Evolutionary conservation across 2,888 invertebrate species (phyloP).

Genomic region (Cyaniris semiargus): DNA sequence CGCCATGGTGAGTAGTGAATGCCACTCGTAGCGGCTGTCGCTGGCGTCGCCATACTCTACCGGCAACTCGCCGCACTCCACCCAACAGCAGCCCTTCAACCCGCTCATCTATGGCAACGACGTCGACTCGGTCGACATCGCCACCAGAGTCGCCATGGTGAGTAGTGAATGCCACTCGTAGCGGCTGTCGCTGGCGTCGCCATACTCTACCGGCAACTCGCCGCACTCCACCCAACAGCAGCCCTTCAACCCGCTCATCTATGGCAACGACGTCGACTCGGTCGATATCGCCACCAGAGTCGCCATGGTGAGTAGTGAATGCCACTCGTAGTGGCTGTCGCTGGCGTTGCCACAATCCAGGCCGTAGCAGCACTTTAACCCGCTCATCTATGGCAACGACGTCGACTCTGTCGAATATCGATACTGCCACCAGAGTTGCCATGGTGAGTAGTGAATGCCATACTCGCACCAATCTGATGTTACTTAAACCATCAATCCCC

Average conservation of each 20-base stretch:
- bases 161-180: conserved; percentile 44
- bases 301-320: conserved; percentile 87
- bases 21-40: conserved; percentile 44
- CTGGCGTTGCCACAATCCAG: conserved; percentile 42
- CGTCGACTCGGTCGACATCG: conserved; percentile 98
- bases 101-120: conserved; percentile 96
- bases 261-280: conserved; percentile 96
- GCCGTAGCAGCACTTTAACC: conserved; percentile 85
- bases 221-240: conserved; percentile 57
- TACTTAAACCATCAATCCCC: no score
- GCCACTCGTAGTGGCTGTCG: not conserved
- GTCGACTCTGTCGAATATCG: conserved; percentile 99
- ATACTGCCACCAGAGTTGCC: no score
- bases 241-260: conserved; percentile 92
- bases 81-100: conserved; percentile 83
- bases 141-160: conserved; percentile 98
- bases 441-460: conserved; percentile 84
- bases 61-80: conserved; percentile 34
- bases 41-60: conserved; percentile 54
- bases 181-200: conserved; percentile 49
- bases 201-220: conserved; percentile 48
- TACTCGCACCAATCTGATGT: conserved; percentile 32
- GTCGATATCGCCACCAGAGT: conserved; percentile 99
- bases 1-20: conserved; percentile 87
- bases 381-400: conserved; percentile 95